Base-by-base conservation (phyloP, 2,113 vertebrate species). In the Chaetops frenatus region DNA sequence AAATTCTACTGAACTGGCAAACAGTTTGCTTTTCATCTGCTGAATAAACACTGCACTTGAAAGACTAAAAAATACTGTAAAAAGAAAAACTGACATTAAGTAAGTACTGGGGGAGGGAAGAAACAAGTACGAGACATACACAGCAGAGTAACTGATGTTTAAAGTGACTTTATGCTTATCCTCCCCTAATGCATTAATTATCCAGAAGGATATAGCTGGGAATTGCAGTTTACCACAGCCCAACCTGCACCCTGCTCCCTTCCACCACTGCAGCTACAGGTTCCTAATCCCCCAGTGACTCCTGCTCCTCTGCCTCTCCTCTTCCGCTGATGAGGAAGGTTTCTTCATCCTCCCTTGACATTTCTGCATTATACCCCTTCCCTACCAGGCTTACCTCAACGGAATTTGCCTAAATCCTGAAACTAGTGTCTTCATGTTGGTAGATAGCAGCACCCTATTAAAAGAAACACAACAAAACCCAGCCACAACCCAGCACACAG, bases 281-380 rank as follows among this genome's bases (percentile, higher is more conserved):
- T 28, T 33, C 81, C 77, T 18, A 31, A 74, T 20, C 22, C 42
- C 23, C 9, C 58, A 42, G 2, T 3, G 60, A 47, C 28, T 23
- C 44, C 70, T 17, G 53, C 47, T 77, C 45, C 80, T 50, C 65
- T n/a, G 2, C n/a, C 3, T 8, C 35, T 54, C 60, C 65, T 64
- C 51, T 69, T 6, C 65, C 36, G 57, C 45, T 71, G 24, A 33
- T 88, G 16, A 51, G 38, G 38, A 38, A 38, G 38, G 38, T 50
- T 83, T 47, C 72, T 54, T 18, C 20, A 5, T 47, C 62, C 50
- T 69, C 12, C 35, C 22, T 44, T 5, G 0, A 45, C 12, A 29
- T 45, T 77, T 51, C 25, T 1, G 0, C 1, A 0, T 29, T 28
- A 27, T 1, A 31, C 12, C 40, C 48, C 56, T 79, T 47, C 53